Evolutionary conservation across 2,113 vertebrate genomes (phyloP).

Genomic region (Nansenia antarctica): DNA sequence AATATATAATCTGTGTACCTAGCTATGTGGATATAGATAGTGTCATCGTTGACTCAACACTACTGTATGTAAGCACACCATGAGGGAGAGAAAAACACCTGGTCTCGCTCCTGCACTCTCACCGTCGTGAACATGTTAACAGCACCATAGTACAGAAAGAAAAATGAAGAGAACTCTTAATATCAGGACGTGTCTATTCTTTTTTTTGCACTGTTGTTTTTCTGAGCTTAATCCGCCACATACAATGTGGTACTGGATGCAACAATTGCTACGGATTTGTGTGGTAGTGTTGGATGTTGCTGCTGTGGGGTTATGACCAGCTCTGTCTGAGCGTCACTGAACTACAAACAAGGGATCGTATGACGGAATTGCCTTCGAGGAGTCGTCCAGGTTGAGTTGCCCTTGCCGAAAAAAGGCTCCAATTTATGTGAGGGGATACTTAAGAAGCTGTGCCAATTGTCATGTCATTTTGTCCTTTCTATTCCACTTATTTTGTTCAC

Average conservation of each 20-base stretch:
- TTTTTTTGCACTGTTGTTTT: slow-evolving; percentile 4
- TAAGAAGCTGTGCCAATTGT: background rate
- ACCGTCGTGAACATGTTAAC: slow-evolving; percentile 28
- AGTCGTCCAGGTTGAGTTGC: background rate
- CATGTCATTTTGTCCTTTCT: background rate
- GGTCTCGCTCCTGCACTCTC: slow-evolving; percentile 25
- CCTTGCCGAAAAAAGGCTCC: background rate
- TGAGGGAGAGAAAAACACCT: slow-evolving; percentile 27
- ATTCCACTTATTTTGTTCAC: background rate
- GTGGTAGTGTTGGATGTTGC: background rate
- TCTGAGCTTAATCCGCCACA: background rate
- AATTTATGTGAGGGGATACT: background rate
- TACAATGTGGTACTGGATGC: background rate
- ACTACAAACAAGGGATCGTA: background rate
- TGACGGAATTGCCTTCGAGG: no score
- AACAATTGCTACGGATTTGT: no score
- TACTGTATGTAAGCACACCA: slow-evolving; percentile 51
- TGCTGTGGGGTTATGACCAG: background rate
- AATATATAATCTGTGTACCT: slow-evolving; percentile 57
- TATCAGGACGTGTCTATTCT: slow-evolving; percentile 22
- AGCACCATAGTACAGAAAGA: background rate
- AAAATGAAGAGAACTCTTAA: background rate
- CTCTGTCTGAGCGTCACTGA: background rate
- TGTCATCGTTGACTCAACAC: slow-evolving; percentile 44
- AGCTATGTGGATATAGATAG: slow-evolving; percentile 50